These are phyloP conservation scores for Tringa solitaria DNA, from an alignment of 2,113 vertebrate genomes.

Conservation along the genomic window DNA sequence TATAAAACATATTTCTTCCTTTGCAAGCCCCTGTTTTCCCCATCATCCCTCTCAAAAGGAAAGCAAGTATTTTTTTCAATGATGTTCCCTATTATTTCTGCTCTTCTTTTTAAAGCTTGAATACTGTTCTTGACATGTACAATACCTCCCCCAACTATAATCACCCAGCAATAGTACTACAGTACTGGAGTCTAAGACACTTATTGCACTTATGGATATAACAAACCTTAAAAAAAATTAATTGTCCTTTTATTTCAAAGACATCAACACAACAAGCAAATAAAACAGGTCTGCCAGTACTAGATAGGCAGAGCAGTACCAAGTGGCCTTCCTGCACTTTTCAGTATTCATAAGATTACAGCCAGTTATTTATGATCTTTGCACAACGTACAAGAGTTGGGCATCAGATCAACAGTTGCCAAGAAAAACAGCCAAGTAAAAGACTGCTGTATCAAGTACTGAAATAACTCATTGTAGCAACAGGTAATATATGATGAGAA, in stretches of 20 bases:
- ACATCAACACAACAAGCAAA: neutral
- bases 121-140: neutral
- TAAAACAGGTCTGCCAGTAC: neutral
- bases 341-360: neutral
- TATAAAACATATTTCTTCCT: neutral
- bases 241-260: neutral
- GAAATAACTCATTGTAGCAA: neutral
- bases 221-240: neutral
- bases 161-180: neutral
- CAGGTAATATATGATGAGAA: rapidly evolving
- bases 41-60: neutral
- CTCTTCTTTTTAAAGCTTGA: neutral
- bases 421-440: neutral
- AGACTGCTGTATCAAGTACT: neutral
- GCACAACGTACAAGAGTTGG: neutral
- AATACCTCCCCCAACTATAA: neutral
- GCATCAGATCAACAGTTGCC: neutral
- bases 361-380: neutral
- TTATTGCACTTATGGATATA: neutral
- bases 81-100: neutral
- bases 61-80: neutral
- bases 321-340: neutral
- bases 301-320: neutral
- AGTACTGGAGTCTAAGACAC: neutral
- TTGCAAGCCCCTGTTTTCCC: neutral